Evolutionary conservation across 2,797 vertebrate genomes (phyloP), one percentile per base, ranked within the genome.

Genomic region (Sebastes oblongus): DNA sequence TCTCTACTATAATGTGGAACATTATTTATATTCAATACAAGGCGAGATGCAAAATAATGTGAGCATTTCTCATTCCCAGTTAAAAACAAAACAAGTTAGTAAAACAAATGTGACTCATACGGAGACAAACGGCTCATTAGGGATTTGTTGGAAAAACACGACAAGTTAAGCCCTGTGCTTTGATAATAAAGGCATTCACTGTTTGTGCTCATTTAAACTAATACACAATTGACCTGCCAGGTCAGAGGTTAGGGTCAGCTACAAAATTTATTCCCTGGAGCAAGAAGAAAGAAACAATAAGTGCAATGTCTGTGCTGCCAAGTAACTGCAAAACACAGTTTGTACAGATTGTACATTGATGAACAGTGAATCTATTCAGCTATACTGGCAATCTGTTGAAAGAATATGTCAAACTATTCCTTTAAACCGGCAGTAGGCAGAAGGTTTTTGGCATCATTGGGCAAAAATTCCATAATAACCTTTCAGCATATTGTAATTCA

Each of bases 11-110:
- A 29, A 52, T 74, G 64, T 54, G 22, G 4, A 62, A 42, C 34
- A 69, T 79, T 59, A 16, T 60, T 80, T 72, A 58, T 78, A 78
- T 78, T 66, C 2, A 61, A 29, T 13, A 55, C 14, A 61, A 72
- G 14, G 29, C 1, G 4, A 62, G 62, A 65, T 22, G 18, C 61
- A 67, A 72, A 65, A 61, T 54, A 66, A 74, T 27, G 30, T 66
- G 39, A 78, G 39, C 12, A 9, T 46, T 67, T 73, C 16, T 78
- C 30, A n/a, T 65, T 65, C 32, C 13, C 2, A 14, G 46, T 10
- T 22, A 12, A 34, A 77, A 36, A 67, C 14, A 64, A 55, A n/a
- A 30, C 58, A 30, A 56, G 13, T 66, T 14, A 25, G n/a, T 42
- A 13, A 30, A 54, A 80, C 12, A 64, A 75, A 60, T 54, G 25